Evolutionary conservation across 2,797 vertebrate genomes (phyloP), one percentile per base, ranked within the genome.

Genomic region (Adrianichthys oophorus): DNA sequence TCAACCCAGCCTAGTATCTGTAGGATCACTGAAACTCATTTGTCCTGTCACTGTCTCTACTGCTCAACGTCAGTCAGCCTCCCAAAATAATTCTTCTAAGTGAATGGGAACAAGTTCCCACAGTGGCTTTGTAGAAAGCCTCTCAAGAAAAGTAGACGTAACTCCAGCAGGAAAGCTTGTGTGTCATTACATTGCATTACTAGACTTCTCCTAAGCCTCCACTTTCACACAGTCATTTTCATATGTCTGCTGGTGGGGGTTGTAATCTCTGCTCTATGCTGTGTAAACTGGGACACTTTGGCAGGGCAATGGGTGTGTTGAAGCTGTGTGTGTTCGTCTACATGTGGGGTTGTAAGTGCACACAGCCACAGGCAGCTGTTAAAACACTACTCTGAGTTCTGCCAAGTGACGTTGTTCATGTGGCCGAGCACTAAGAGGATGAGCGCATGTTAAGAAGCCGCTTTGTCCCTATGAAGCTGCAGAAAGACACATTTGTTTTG

Each of bases 331-430:
- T 5, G 55, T 37, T 29, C 19, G 59, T 66, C 53, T 55, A 67
- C 23, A 54, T 67, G 56, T 67, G 65, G 49, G 70, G 68, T 40
- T 74, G 56, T 19, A 17, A 55, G 79, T 74, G 73, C 49, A 65
- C 45, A 57, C 53, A 59, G 65, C 66, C 62, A 16, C 46, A 7
- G 65, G 59, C 80, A 89, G 86, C 85, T 88, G 85, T 85, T 65
- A 79, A 88, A 89, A 86, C 75, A 86, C 50, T 14, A 48, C 50
- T 26, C 44, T 12, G 66, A 75, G 56, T 48, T 8, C 55, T 41
- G 52, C 66, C 8, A 32, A 41, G 59, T 56, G 61, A 72, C 15
- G 51, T 48, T 46, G 65, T 59, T 59, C 69, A 58, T 59, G 79
- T 63, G 58, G 42, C 79, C 62, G 43, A 71, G 62, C 68, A 49